Base-by-base conservation (phyloP, 30 jellyfish, hydroid and myxozoan genomes). In the Turritopsis dohrnii region DNA sequence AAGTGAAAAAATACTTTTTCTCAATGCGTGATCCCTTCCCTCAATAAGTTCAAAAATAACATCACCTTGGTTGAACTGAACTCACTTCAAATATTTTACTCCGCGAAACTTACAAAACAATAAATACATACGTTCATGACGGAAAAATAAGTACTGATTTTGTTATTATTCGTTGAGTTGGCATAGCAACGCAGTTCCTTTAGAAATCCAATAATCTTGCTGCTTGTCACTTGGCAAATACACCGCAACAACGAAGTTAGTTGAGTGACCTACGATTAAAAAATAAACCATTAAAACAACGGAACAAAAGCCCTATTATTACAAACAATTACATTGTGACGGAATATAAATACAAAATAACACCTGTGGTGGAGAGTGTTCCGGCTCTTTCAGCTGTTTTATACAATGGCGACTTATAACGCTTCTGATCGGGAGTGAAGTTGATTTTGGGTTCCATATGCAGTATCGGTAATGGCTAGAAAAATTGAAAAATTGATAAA, bases 261-360 rank as follows among this genome's bases (percentile, higher is more conserved):
- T 92, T 1, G 98, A 92, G 31, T 92, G 98, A 21, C 98, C 98
- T 92, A n/a, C n/a, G n/a, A n/a, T n/a, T n/a, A n/a, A n/a, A n/a
- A n/a, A n/a, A n/a, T n/a, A n/a, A n/a, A n/a, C n/a, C n/a, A n/a
- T n/a, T n/a, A n/a, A n/a, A n/a, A n/a, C n/a, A n/a, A n/a, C n/a
- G n/a, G n/a, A n/a, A n/a, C n/a, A n/a, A n/a, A n/a, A n/a, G n/a
- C n/a, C n/a, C n/a, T n/a, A n/a, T n/a, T n/a, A n/a, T n/a, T n/a
- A n/a, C n/a, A n/a, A n/a, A n/a, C n/a, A n/a, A n/a, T n/a, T n/a
- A n/a, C n/a, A n/a, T n/a, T n/a, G n/a, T n/a, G n/a, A n/a, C n/a
- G 60, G 13, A 5, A 41, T 41, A 13, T 3, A 41, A 41, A 41
- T 41, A 13, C 13, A 41, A 3, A 41, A 41, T n/a, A 41, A 41